Conservation (phyloP, 1,140 invertebrate genomes). For the Daktulosphaira vitifoliae region DNA sequence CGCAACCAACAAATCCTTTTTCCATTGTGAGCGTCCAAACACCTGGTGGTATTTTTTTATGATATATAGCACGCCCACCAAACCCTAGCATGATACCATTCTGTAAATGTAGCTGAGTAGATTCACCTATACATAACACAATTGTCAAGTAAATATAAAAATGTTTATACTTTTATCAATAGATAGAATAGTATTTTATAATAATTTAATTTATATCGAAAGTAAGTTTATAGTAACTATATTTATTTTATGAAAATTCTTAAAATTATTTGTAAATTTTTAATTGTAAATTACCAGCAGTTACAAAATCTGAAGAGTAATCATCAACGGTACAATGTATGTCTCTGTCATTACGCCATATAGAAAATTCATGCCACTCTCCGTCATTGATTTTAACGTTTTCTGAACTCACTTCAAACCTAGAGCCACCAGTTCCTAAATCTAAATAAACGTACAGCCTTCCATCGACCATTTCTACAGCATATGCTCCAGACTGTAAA, state of each 20-base stretch:
- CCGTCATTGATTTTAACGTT: constrained; percentile 77
- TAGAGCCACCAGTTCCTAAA: constrained; percentile 79
- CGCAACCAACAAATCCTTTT: constrained; percentile 91
- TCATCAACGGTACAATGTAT: constrained; percentile 26
- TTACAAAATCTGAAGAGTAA: constrained; percentile 20
- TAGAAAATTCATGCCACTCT: constrained; percentile 78
- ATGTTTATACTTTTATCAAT: too few relatives aligned
- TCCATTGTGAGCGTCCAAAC: constrained; percentile 81
- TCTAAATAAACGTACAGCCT: constrained; percentile 87
- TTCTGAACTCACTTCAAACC: constrained; percentile 62
- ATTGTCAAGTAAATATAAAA: too few relatives aligned
- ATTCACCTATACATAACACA: constrained; percentile 68
- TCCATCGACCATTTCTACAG: constrained; percentile 86
- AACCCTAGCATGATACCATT: constrained; percentile 85
- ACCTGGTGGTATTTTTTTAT: constrained; percentile 68
- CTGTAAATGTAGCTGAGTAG: constrained; percentile 77
- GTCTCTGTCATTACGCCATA: constrained; percentile 49
- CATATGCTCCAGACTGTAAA: constrained; percentile 76
- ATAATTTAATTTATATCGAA: too few relatives aligned
- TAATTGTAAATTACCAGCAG: background rate
- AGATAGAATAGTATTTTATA: too few relatives aligned
- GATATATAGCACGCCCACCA: constrained; percentile 51
- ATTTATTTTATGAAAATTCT: too few relatives aligned
- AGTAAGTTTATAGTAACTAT: too few relatives aligned
- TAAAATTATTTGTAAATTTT: too few relatives aligned